These are phyloP conservation scores for Galleria mellonella DNA, from an alignment of 1,140 invertebrate genomes.

Conservation along the genomic window DNA sequence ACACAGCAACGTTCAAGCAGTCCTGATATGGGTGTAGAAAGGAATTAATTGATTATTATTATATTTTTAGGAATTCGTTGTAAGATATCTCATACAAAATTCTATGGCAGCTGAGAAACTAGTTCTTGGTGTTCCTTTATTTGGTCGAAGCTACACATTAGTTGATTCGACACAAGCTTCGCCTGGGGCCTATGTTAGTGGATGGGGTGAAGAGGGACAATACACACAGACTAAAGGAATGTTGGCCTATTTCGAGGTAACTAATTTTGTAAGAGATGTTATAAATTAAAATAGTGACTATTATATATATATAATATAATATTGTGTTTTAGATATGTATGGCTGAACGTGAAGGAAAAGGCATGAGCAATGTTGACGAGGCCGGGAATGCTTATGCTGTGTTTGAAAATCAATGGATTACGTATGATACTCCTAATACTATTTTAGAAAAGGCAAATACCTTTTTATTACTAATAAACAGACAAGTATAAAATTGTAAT, in stretches of 20 bases:
- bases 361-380: constrained; percentile 77
- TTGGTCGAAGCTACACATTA: constrained; percentile 79
- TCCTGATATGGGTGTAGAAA: too few relatives aligned
- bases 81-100: constrained; percentile 59
- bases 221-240: constrained; percentile 80
- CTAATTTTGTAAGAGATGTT: too few relatives aligned
- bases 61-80: constrained; percentile 60
- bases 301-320: background rate
- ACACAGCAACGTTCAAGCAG: too few relatives aligned
- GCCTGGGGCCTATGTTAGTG: constrained; percentile 70
- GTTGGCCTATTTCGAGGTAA: constrained; percentile 79
- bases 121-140: constrained; percentile 79
- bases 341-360: constrained; percentile 77
- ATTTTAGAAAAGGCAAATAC: constrained; percentile 79
- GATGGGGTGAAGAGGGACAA: constrained; percentile 75
- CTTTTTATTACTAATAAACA: background rate
- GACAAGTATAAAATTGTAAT: background rate
- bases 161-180: constrained; percentile 58
- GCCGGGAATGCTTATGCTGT: constrained; percentile 83
- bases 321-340: constrained; percentile 78
- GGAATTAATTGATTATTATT: constrained; percentile 1
- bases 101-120: constrained; percentile 76
- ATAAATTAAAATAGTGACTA: background rate
- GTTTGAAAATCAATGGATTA: constrained; percentile 88
- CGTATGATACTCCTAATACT: constrained; percentile 83